phyloP scores from a whole-genome alignment of 2,797 vertebrate genomes.

The Clarias laeviceps region DNA sequence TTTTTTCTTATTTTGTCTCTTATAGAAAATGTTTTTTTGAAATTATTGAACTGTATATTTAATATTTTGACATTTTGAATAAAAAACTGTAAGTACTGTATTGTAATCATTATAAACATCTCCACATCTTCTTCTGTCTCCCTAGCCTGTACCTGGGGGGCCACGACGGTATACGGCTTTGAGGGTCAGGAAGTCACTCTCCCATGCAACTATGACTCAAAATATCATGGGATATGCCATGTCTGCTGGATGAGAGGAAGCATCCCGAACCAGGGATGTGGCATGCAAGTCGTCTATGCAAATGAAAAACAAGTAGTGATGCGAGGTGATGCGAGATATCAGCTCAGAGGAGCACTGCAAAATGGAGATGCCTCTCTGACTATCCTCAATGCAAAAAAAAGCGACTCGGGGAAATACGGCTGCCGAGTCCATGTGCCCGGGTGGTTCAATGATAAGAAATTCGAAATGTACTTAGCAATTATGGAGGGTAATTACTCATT shows the following conservation, averaged over 20 bases:
- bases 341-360: not conserved
- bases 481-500: not conserved
- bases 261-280: slow-evolving; percentile 9
- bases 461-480: not conserved
- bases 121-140: not conserved
- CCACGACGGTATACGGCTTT: not conserved
- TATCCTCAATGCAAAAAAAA: not conserved
- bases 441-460: slow-evolving; percentile 26
- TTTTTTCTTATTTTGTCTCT: too few species aligned
- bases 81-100: not conserved
- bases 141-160: not conserved
- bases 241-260: slow-evolving; percentile 28
- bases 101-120: not conserved
- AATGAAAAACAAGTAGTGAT: not conserved
- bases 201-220: slow-evolving; percentile 9
- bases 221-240: slow-evolving; percentile 7
- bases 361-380: slow-evolving; percentile 14
- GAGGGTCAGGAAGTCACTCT: slow-evolving; percentile 7
- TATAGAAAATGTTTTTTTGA: too few species aligned
- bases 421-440: slow-evolving; percentile 23
- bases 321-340: not conserved
- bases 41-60: not conserved
- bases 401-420: slow-evolving; percentile 12
- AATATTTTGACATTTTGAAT: not conserved
- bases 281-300: slow-evolving; percentile 6